Evolutionary conservation across 2,797 vertebrate genomes (phyloP), one percentile per base, ranked within the genome.

Genomic region (Tokudaia tokunoshimensis): DNA sequence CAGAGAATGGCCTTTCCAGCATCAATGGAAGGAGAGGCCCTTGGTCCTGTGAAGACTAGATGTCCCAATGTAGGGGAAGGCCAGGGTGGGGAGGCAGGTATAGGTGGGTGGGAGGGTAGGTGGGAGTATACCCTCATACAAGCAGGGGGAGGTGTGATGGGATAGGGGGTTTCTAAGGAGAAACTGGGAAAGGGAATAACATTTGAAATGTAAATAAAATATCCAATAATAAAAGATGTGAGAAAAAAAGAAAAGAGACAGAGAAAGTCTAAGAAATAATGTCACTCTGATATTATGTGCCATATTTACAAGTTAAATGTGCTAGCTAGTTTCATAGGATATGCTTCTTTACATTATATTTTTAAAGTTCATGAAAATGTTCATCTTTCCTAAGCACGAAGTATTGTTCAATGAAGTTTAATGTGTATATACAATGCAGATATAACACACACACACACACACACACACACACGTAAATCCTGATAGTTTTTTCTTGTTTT

Each of bases 231-330:
- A 61, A 61, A 61, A 61, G 22, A 61, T 24, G 9, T 61, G 8
- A 3, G 19, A 61, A 61, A 61, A 9, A 61, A 24, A 3, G 59
- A 84, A 11, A 11, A 50, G 2, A 22, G 81, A 89, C 37, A 5
- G 47, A n/a, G 24, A 31, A 44, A 0, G 20, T 41, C 55, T 6
- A 81, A 47, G 9, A 92, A 80, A 44, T 26, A 55, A 15, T 55
- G 29, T 22, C 3, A 41, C 0, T 84, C 31, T 85, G 90, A 6
- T 19, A 0, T 34, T 8, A 12, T 65, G 13, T 81, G 89, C 50
- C 26, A 47, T 94, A 94, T 59, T 91, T 95, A 76, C 91, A 95
- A 37, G 95, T 96, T 84, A n/a, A 37, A 92, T 97, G 98, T 93
- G 44, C 90, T 98, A 98, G 74, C 8, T 89, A 94, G 31, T 91